Conservation (phyloP, 2,888 invertebrate genomes). For the Lagria hirta region DNA sequence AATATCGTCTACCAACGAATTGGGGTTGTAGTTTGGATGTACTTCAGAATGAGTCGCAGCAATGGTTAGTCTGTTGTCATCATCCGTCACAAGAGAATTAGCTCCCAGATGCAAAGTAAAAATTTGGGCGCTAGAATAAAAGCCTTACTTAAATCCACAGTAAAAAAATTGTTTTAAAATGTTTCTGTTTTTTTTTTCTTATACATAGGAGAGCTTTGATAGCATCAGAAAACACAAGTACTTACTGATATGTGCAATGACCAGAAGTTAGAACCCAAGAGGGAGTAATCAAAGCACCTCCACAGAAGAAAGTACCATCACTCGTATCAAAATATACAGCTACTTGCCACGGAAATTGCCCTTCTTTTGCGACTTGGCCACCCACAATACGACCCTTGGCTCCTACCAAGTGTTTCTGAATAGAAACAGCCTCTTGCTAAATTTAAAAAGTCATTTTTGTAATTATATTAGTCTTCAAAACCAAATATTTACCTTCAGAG, state of each 20-base stretch:
- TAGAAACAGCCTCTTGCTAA: slow-evolving; percentile 1
- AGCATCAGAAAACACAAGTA: neutral
- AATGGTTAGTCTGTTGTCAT: slow-evolving; percentile 8
- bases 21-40: slow-evolving; percentile 8
- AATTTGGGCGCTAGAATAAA: slow-evolving; percentile 4
- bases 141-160: neutral
- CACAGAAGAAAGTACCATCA: slow-evolving; percentile 13
- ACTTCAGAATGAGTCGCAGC: slow-evolving; percentile 5
- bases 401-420: slow-evolving; percentile 1
- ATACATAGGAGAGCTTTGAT: neutral
- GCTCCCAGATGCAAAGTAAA: slow-evolving; percentile 15
- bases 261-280: slow-evolving; percentile 14
- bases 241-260: slow-evolving; percentile 13
- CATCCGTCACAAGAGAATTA: slow-evolving; percentile 7
- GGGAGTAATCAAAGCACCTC: slow-evolving; percentile 9
- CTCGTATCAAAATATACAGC: slow-evolving; percentile 12
- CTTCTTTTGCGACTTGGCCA: slow-evolving; percentile 4
- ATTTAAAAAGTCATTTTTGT: neutral
- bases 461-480: neutral
- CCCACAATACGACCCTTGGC: slow-evolving; percentile 6
- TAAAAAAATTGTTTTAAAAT: slow-evolving; percentile 2
- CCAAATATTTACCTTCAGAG: neutral
- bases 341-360: slow-evolving; percentile 14
- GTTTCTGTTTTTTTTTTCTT: neutral
- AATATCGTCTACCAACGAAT: slow-evolving; percentile 8